These are phyloP conservation scores for Lordiphosa mommai DNA, from an alignment of 1,140 invertebrate genomes.

Conservation along the genomic window DNA sequence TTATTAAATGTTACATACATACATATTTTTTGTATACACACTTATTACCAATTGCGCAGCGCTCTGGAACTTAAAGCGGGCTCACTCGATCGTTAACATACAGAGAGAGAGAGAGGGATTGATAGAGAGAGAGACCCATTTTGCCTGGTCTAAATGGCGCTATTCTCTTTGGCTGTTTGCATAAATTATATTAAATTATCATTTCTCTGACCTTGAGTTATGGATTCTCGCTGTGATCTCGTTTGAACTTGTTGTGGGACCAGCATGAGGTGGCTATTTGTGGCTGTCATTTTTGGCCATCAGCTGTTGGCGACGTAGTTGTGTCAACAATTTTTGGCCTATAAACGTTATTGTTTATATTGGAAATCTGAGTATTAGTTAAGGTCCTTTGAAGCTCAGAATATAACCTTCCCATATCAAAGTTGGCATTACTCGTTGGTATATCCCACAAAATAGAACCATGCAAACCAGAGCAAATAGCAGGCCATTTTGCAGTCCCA, in stretches of 20 bases:
- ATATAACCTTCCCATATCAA: too few species aligned
- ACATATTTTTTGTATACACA: too few species aligned
- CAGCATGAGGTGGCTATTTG: conserved; percentile 10
- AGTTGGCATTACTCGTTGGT: too few species aligned
- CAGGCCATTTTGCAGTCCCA: too few species aligned
- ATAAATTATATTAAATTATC: conserved; percentile 41
- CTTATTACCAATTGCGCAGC: conserved; percentile 6
- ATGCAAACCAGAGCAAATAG: too few species aligned
- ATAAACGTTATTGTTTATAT: too few species aligned
- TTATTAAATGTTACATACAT: too few species aligned
- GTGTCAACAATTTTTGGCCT: too few species aligned
- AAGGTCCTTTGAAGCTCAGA: too few species aligned
- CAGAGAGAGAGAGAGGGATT: not conserved
- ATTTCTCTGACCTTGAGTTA: conserved; percentile 42
- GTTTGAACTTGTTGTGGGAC: conserved; percentile 22
- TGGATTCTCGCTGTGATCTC: conserved; percentile 14
- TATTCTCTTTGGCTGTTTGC: conserved; percentile 13
- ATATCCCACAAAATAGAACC: too few species aligned
- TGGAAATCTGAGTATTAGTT: too few species aligned
- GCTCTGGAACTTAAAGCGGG: not conserved
- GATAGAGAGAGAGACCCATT: not conserved
- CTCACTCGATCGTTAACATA: not conserved
- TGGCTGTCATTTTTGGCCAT: conserved; percentile 2
- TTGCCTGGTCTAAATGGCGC: conserved; percentile 2
- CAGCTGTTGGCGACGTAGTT: too few species aligned